Evolutionary conservation across 2,888 invertebrate species (phyloP).

Genomic region (Scaptomyza polygonia): DNA sequence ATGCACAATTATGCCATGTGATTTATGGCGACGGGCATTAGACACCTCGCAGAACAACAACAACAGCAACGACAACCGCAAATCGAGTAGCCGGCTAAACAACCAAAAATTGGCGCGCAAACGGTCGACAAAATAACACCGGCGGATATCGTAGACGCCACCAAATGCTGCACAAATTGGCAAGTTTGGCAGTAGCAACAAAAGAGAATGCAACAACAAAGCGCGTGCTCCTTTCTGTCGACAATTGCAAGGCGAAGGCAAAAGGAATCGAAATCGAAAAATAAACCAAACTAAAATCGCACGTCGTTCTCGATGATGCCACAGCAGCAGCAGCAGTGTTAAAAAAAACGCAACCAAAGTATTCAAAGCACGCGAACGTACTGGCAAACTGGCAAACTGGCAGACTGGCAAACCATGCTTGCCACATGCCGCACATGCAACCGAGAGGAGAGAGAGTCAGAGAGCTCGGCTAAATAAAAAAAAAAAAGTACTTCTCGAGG

Average conservation of each 20-base stretch:
- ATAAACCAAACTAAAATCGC: constrained; percentile 26
- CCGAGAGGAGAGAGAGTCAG: constrained; percentile 46
- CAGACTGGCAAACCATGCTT: constrained; percentile 54
- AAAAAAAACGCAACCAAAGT: constrained; percentile 82
- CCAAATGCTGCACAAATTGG: constrained; percentile 43
- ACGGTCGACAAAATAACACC: constrained; percentile 25
- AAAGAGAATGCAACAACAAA: not conserved
- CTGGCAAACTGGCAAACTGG: constrained; percentile 78
- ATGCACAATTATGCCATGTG: constrained; percentile 69
- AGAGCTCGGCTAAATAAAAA: constrained; percentile 60
- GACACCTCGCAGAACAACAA: constrained; percentile 4
- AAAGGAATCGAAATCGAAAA: constrained; percentile 31
- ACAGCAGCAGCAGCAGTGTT: constrained; percentile 48
- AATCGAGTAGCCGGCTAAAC: constrained; percentile 8
- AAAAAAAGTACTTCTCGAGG: constrained; percentile 62
- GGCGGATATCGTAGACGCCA: constrained; percentile 43
- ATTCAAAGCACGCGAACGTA: constrained; percentile 83
- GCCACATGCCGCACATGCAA: constrained; percentile 59
- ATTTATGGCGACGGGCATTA: constrained; percentile 58
- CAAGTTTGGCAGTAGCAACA: constrained; percentile 17
- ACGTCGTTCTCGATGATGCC: constrained; percentile 27
- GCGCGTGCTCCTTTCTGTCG: constrained; percentile 19
- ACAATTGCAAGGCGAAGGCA: constrained; percentile 39
- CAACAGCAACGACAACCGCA: not conserved
- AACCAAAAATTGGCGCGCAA: constrained; percentile 62